A percentile compares a stretch with the other conserved stretches of the same genome.
phyloP scores from a whole-genome alignment of 1,140 invertebrate genomes.

The Cherax quadricarinatus region DNA sequence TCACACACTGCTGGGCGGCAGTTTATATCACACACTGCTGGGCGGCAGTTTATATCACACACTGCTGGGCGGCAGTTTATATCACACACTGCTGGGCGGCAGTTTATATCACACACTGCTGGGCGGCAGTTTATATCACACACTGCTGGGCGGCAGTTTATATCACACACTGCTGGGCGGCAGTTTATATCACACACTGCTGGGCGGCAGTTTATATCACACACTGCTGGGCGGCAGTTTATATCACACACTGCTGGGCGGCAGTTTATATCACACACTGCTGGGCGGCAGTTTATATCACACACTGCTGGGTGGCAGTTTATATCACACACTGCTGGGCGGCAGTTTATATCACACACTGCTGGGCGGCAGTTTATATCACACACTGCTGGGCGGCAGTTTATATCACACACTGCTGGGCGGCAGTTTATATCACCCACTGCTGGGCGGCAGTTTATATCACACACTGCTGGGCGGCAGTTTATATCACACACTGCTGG shows the following conservation, averaged over 20 bases:
- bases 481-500: slow-evolving; percentile 53
- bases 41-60: slow-evolving; percentile 63
- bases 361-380: slow-evolving; percentile 54
- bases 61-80: slow-evolving; percentile 52
- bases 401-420: slow-evolving; percentile 51
- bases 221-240: slow-evolving; percentile 49
- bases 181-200: slow-evolving; percentile 55
- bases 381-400: slow-evolving; percentile 38
- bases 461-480: slow-evolving; percentile 32
- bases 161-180: slow-evolving; percentile 42
- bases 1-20: slow-evolving; percentile 30
- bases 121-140: slow-evolving; percentile 63
- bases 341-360: slow-evolving; percentile 60
- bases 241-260: slow-evolving; percentile 46
- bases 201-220: slow-evolving; percentile 59
- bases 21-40: slow-evolving; percentile 53
- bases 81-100: slow-evolving; percentile 37
- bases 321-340: slow-evolving; percentile 49
- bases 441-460: slow-evolving; percentile 57
- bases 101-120: slow-evolving; percentile 53
- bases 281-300: slow-evolving; percentile 56
- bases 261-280: slow-evolving; percentile 58
- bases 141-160: slow-evolving; percentile 49
- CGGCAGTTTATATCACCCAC: slow-evolving; percentile 57
- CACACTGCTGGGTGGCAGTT: slow-evolving; percentile 44